These are phyloP conservation scores for Gobiocypris rarus DNA, from an alignment of 2,113 vertebrate genomes.

Conservation along the genomic window DNA sequence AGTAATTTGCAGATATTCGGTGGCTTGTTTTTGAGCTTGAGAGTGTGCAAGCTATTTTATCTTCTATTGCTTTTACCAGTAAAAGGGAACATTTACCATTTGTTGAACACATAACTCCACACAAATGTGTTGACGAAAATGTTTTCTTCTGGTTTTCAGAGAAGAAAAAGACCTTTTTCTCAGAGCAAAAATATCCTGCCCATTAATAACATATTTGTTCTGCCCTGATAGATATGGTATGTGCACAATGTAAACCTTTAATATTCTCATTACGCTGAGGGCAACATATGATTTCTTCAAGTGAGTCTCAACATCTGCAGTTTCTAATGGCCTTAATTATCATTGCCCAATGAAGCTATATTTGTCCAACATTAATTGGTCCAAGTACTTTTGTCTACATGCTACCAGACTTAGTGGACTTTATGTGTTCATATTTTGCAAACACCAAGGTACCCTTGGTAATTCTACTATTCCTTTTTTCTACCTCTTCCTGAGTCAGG, in stretches of 20 bases:
- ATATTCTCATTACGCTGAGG: conserved; percentile 43
- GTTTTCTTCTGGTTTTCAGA: conserved; percentile 49
- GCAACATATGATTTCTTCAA: conserved; percentile 42
- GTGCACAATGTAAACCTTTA: conserved; percentile 44
- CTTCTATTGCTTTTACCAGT: conserved; percentile 62
- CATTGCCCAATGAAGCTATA: neutral
- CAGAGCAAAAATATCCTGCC: conserved; percentile 34
- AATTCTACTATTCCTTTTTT: neutral
- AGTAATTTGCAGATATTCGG: conserved; percentile 76
- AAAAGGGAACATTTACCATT: conserved; percentile 66
- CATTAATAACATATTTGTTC: conserved; percentile 8
- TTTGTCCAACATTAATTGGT: neutral
- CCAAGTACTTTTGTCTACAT: neutral
- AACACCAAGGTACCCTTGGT: neutral
- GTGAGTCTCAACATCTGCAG: neutral
- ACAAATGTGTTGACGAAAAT: conserved; percentile 61
- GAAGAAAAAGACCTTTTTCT: conserved; percentile 34
- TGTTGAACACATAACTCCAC: conserved; percentile 62
- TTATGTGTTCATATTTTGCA: neutral
- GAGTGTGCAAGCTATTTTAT: conserved; percentile 75
- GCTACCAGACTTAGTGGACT: neutral
- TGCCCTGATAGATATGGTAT: conserved; percentile 44
- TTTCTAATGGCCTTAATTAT: conserved; percentile 1
- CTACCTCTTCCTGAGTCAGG: neutral
- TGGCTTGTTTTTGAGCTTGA: conserved; percentile 72